A percentile compares a stretch with the other conserved stretches of the same genome.
Evolutionary conservation across 1,140 invertebrate genomes (phyloP).

Genomic region (Microplitis mediator): DNA sequence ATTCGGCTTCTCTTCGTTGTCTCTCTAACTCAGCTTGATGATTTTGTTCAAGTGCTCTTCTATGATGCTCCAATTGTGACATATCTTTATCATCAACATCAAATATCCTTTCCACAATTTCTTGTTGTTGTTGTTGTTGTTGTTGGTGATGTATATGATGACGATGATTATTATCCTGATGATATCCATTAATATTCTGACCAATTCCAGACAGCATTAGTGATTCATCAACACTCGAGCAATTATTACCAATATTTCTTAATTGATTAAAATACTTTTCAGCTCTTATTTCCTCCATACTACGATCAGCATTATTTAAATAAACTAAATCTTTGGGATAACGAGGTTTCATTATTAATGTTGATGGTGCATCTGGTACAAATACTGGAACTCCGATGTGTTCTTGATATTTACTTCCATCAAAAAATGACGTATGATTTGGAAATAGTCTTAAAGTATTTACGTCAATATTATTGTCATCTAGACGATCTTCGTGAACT

Average conservation of each 20-base stretch:
- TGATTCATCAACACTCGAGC: background rate
- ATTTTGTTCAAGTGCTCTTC: slow-evolving; percentile 17
- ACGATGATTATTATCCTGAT: too few species aligned
- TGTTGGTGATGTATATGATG: background rate
- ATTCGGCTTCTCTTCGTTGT: slow-evolving; percentile 31
- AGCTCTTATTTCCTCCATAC: slow-evolving; percentile 72
- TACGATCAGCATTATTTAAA: slow-evolving; percentile 67
- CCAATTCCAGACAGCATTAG: background rate
- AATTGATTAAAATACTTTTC: slow-evolving; percentile 40
- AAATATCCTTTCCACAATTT: background rate
- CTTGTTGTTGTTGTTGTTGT: background rate
- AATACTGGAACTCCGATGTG: slow-evolving; percentile 65
- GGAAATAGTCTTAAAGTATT: slow-evolving; percentile 49
- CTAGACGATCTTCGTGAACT: slow-evolving; percentile 67
- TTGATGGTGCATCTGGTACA: slow-evolving; percentile 66
- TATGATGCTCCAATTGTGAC: background rate
- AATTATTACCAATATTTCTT: slow-evolving; percentile 24
- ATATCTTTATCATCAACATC: background rate
- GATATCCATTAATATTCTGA: background rate
- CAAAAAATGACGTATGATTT: slow-evolving; percentile 52
- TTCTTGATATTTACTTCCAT: slow-evolving; percentile 63
- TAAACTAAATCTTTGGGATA: slow-evolving; percentile 66
- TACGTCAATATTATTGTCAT: slow-evolving; percentile 42
- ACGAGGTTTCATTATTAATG: slow-evolving; percentile 62
- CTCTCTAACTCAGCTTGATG: slow-evolving; percentile 37